These are phyloP conservation scores for Heterodera carotae DNA, from an alignment of 1,140 invertebrate species.

Conservation along the genomic window DNA sequence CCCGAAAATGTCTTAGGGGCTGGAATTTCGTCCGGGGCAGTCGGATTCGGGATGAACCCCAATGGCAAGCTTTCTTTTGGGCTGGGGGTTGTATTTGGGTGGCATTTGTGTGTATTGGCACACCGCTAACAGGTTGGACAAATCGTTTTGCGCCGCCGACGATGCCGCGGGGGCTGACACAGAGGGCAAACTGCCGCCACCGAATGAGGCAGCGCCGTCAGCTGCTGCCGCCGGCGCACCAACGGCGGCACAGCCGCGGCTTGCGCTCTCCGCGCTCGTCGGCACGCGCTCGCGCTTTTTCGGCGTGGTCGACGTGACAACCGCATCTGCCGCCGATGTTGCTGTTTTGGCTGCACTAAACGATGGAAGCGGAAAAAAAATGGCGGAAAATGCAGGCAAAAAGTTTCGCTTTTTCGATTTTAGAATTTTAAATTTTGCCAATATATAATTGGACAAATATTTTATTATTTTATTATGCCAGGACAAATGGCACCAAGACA, in stretches of 20 bases:
- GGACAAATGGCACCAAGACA: slow-evolving; percentile 1
- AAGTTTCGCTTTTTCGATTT: not conserved
- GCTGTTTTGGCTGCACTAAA: not conserved
- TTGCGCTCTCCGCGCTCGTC: slow-evolving; percentile 10
- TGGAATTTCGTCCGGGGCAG: too few species aligned
- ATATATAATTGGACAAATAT: not conserved
- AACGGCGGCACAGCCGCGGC: not conserved
- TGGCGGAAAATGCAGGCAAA: not conserved
- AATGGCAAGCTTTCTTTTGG: too few species aligned
- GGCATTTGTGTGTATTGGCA: too few species aligned
- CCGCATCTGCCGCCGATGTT: not conserved
- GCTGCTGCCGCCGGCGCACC: not conserved
- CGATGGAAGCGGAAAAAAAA: not conserved
- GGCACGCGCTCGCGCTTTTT: slow-evolving; percentile 10
- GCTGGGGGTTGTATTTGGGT: too few species aligned
- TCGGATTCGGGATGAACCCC: too few species aligned
- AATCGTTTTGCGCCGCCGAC: not conserved
- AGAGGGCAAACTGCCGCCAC: too few species aligned
- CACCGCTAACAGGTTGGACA: slow-evolving; percentile 8
- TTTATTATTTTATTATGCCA: not conserved
- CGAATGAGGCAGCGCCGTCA: too few species aligned
- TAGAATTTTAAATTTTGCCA: slow-evolving; percentile 32
- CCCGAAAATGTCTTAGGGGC: too few species aligned
- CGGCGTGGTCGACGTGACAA: slow-evolving; percentile 22
- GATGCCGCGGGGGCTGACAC: too few species aligned